Evolutionary conservation across 30 jellyfish, hydroid and myxozoan species (phyloP).

Genomic region (Nemopilema nomurai): DNA sequence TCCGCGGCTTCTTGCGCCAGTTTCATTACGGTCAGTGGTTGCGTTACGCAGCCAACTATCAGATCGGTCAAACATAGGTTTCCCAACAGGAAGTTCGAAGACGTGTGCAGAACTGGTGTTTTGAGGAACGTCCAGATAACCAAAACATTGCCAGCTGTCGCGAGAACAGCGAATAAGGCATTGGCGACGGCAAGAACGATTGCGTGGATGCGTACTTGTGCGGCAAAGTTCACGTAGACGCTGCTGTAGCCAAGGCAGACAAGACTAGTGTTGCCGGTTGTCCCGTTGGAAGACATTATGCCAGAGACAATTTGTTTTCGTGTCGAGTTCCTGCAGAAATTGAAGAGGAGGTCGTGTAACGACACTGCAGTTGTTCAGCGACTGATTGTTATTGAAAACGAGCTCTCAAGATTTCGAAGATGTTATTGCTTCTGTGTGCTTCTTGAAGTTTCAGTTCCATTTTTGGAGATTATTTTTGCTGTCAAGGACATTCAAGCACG

Average conservation of each 20-base stretch:
- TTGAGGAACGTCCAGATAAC: not conserved
- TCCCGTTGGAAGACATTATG: not conserved
- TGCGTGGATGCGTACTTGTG: not conserved
- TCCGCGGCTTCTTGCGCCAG: constrained; percentile 2
- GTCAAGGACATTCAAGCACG: too few relatives aligned
- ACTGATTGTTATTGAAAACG: too few relatives aligned
- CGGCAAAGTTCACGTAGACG: not conserved
- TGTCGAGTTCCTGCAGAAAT: too few relatives aligned
- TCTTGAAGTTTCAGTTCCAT: too few relatives aligned
- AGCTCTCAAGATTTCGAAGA: too few relatives aligned
- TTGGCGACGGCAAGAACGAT: not conserved
- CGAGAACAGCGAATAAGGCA: not conserved
- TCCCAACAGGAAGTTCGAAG: constrained; percentile 18
- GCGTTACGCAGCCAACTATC: constrained; percentile 13
- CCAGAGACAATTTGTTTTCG: too few relatives aligned
- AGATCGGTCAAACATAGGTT: constrained; percentile 11
- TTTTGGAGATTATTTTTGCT: too few relatives aligned
- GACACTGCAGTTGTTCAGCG: too few relatives aligned
- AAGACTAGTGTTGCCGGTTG: not conserved
- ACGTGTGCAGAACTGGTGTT: constrained; percentile 9
- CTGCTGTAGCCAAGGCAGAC: not conserved
- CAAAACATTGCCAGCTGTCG: constrained; percentile 1
- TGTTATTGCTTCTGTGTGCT: too few relatives aligned
- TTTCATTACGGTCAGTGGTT: not conserved
- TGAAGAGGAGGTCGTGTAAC: too few relatives aligned